phyloP scores from a whole-genome alignment of 2,888 invertebrate genomes.

The Ichneumoninae sp. region DNA sequence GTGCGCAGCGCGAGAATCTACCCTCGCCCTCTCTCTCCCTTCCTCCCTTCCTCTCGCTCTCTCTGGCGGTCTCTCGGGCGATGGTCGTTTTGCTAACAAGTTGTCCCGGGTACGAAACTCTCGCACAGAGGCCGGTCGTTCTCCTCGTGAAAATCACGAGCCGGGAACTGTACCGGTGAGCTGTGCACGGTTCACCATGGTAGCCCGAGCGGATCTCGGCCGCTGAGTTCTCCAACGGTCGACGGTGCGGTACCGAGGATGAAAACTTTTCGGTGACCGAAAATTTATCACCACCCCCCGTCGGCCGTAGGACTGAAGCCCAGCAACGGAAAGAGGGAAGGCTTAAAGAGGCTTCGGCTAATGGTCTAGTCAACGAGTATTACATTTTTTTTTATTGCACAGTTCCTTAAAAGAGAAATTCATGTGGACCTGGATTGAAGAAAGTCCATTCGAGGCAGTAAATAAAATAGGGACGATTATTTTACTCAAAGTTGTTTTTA shows the following conservation, averaged over 20 bases:
- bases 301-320: slow-evolving; percentile 17
- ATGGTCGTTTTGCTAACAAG: slow-evolving; percentile 64
- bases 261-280: slow-evolving; percentile 63
- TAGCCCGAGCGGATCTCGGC: slow-evolving; percentile 24
- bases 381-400: not conserved
- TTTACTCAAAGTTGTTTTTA: too few species aligned
- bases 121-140: slow-evolving; percentile 28
- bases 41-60: not conserved
- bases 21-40: not conserved
- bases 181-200: slow-evolving; percentile 15
- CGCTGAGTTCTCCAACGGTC: slow-evolving; percentile 28
- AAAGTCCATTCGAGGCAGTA: too few species aligned
- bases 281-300: slow-evolving; percentile 58
- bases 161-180: slow-evolving; percentile 18
- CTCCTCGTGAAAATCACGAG: slow-evolving; percentile 35
- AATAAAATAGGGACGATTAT: too few species aligned
- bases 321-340: slow-evolving; percentile 41
- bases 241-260: slow-evolving; percentile 35
- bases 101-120: slow-evolving; percentile 57
- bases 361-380: slow-evolving; percentile 23
- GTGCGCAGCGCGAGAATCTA: slow-evolving; percentile 12
- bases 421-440: too few species aligned
- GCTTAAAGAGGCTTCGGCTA: slow-evolving; percentile 46
- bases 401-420: not conserved
- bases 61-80: slow-evolving; percentile 18